Conservation (phyloP, 30 jellyfish, hydroid and myxozoan genomes). For the Phacellophora camtschatica region DNA sequence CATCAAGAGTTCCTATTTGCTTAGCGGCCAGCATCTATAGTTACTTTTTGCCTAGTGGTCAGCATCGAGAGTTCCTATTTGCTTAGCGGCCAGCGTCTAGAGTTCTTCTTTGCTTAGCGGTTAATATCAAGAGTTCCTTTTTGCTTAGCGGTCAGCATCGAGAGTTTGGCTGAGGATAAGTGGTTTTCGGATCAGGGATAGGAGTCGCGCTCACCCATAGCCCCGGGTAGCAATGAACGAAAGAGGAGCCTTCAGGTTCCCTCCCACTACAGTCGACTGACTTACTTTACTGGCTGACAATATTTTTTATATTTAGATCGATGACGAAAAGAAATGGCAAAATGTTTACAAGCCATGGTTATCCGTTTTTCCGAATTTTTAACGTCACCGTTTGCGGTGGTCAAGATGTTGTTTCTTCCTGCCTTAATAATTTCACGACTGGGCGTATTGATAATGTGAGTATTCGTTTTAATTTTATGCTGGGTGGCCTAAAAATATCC, state of each 20-base stretch:
- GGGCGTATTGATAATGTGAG: slow-evolving; percentile 10
- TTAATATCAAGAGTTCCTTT: no score
- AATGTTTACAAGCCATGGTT: slow-evolving; percentile 77
- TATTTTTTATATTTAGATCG: neutral
- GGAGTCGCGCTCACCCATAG: no score
- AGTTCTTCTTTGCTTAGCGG: no score
- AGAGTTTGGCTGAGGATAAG: neutral
- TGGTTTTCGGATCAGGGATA: neutral
- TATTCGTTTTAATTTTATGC: no score
- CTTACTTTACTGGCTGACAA: neutral
- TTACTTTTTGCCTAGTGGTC: no score
- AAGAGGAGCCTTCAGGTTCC: no score
- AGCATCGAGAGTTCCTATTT: neutral
- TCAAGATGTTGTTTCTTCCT: neutral
- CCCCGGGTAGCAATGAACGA: no score
- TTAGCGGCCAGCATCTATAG: neutral
- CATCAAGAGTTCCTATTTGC: neutral
- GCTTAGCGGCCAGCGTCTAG: neutral
- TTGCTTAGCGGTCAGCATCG: neutral
- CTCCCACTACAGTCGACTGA: neutral
- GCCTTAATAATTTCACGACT: slow-evolving; percentile 55
- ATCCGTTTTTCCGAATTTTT: slow-evolving; percentile 60
- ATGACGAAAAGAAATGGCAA: slow-evolving; percentile 25
- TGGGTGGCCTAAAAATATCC: no score
- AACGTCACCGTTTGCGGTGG: slow-evolving; percentile 74